These are phyloP conservation scores for Philantomba maxwellii DNA, from an alignment of 2,113 vertebrate genomes.

Conservation along the genomic window DNA sequence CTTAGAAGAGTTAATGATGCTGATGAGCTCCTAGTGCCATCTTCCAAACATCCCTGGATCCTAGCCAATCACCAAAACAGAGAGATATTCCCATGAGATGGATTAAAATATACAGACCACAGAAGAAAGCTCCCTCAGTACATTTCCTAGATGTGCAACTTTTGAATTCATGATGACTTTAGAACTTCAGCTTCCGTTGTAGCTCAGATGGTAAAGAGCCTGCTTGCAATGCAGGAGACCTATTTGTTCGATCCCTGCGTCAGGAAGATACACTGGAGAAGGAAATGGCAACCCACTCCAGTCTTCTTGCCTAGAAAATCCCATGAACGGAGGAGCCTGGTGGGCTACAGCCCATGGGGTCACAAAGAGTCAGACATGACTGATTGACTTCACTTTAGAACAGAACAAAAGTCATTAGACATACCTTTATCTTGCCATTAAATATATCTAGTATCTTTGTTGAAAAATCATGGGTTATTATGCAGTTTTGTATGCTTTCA, in stretches of 20 bases:
- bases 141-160: constrained; percentile 89
- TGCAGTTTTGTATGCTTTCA: constrained; percentile 50
- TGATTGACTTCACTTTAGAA: neutral
- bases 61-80: constrained; percentile 91
- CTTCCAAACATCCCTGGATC: constrained; percentile 42
- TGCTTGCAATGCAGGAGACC: neutral
- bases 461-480: neutral
- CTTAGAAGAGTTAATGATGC: neutral
- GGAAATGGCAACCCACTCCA: neutral
- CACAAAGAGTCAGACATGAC: neutral
- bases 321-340: neutral
- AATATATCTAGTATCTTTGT: neutral
- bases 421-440: constrained; percentile 13
- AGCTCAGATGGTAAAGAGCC: neutral
- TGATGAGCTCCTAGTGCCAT: neutral
- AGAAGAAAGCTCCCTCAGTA: constrained; percentile 88
- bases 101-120: constrained; percentile 89
- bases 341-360: neutral
- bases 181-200: neutral
- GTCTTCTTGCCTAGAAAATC: neutral
- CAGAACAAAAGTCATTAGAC: constrained; percentile 39
- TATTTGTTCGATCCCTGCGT: neutral
- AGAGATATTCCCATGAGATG: constrained; percentile 91
- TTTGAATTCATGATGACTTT: constrained; percentile 90
- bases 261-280: neutral